These are phyloP conservation scores for Anguilla anguilla DNA, from an alignment of 2,797 vertebrate genomes.

Conservation along the genomic window DNA sequence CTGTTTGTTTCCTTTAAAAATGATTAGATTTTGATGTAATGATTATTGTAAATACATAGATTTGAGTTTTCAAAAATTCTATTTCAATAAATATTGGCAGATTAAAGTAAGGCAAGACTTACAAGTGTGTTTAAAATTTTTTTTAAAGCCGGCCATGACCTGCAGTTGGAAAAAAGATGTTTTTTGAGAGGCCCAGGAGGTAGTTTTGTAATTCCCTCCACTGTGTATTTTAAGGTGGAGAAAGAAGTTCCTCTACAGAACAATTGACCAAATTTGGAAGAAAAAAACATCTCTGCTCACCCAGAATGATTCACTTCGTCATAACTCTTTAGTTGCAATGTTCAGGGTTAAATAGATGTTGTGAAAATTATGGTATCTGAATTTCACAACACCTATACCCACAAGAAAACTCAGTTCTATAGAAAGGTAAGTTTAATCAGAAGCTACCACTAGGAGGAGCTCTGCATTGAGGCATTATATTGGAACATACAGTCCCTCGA, in stretches of 20 bases:
- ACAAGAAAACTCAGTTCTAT: background rate
- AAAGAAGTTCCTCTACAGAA: background rate
- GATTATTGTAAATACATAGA: background rate
- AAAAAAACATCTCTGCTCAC: background rate
- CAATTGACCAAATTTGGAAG: background rate
- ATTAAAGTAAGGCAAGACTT: background rate
- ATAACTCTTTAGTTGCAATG: background rate
- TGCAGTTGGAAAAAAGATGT: background rate
- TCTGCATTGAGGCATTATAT: conserved; percentile 8
- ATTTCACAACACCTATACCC: background rate
- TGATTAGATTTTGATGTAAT: background rate
- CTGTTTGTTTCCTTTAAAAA: background rate
- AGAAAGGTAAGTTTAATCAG: background rate
- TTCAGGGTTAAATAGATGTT: background rate
- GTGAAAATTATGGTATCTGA: background rate
- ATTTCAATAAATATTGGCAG: background rate
- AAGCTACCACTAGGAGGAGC: conserved; percentile 36
- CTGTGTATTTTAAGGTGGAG: conserved; percentile 35
- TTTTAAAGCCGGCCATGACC: background rate
- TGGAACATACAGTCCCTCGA: background rate
- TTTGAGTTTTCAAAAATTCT: background rate
- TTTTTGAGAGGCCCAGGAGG: too few species aligned
- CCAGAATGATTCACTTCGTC: background rate
- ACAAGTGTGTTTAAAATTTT: background rate
- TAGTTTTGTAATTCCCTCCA: background rate